phyloP scores from a whole-genome alignment of 2,797 vertebrate genomes.

The Mionectes olivaceus region DNA sequence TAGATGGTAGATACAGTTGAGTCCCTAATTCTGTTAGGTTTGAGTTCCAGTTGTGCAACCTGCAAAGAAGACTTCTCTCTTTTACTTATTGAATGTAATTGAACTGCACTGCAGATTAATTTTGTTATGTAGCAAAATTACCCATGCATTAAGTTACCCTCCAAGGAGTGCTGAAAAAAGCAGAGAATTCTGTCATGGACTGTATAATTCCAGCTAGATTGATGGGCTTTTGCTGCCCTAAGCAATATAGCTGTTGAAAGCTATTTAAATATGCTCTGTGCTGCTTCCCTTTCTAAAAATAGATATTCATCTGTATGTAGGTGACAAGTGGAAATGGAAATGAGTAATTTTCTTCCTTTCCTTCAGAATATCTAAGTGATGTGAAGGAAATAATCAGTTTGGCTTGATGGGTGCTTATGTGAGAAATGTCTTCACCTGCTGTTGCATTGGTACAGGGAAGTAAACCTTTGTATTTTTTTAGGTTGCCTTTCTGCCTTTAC shows the following conservation, averaged over 20 bases:
- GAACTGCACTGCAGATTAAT: neutral
- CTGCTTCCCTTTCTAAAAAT: conserved; percentile 65
- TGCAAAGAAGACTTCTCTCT: neutral
- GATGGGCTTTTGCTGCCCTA: conserved; percentile 31
- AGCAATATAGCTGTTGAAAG: conserved; percentile 42
- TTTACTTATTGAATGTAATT: neutral
- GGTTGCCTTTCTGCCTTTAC: neutral
- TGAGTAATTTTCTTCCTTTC: conserved; percentile 40
- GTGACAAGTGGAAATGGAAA: conserved; percentile 67
- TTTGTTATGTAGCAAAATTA: neutral
- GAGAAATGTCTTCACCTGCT: conserved; percentile 2
- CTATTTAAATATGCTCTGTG: conserved; percentile 29
- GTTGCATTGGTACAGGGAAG: neutral
- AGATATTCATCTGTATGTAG: conserved; percentile 26
- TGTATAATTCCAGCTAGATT: conserved; percentile 37
- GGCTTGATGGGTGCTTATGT: neutral
- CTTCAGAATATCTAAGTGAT: conserved; percentile 14
- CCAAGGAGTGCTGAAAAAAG: neutral
- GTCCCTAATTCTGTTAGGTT: neutral
- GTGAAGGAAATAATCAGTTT: neutral
- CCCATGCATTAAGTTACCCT: neutral
- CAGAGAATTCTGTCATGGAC: conserved; percentile 1
- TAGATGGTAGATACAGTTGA: neutral
- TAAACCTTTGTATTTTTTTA: neutral
- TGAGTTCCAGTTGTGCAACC: neutral